Evolutionary conservation across 2,888 invertebrate genomes (phyloP), one percentile per base, ranked within the genome.

Genomic region (Brachynemurus nebulosus): DNA sequence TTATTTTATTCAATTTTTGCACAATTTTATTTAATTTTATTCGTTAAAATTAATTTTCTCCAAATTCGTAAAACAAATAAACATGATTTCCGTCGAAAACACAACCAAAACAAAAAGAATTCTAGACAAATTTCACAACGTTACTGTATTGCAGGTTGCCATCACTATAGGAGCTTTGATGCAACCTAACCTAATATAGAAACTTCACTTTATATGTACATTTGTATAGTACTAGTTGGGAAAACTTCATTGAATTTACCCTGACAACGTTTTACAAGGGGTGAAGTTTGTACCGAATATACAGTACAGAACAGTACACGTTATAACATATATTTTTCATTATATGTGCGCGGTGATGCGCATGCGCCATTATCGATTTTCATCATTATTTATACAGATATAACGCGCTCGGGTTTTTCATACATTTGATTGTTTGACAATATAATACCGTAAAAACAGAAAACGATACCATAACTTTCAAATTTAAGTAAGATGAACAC

Each of bases 301-400:
- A n/a, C n/a, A n/a, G n/a, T n/a, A n/a, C n/a, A n/a, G n/a, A n/a
- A n/a, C n/a, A n/a, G n/a, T n/a, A n/a, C n/a, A n/a, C n/a, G n/a
- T n/a, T n/a, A n/a, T n/a, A n/a, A n/a, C n/a, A n/a, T 33, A 16
- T 33, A 33, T 16, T 33, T 14, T 16, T 16, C 33, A 9, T 33
- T 8, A 16, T 33, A 9, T 25, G 27, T 25, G 33, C 33, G 9
- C 16, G 33, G 33, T 33, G 18, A 12, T 17, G 18, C 40, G 40
- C 40, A 23, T 40, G 40, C 40, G 40, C 18, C 17, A 23, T 25
- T 40, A 40, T 40, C 27, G 40, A 40, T 40, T 40, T 40, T 40
- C 18, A 9, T 19, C 17, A 20, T 12, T 19, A 20, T 12, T 12
- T 38, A 38, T 16, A 38, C n/a, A n/a, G n/a, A n/a, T n/a, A n/a